Percentiles rank a stretch among this genome's conserved stretches.
Evolutionary conservation across 2,888 invertebrate species (phyloP).

Genomic region (Pachydiplax longipennis): DNA sequence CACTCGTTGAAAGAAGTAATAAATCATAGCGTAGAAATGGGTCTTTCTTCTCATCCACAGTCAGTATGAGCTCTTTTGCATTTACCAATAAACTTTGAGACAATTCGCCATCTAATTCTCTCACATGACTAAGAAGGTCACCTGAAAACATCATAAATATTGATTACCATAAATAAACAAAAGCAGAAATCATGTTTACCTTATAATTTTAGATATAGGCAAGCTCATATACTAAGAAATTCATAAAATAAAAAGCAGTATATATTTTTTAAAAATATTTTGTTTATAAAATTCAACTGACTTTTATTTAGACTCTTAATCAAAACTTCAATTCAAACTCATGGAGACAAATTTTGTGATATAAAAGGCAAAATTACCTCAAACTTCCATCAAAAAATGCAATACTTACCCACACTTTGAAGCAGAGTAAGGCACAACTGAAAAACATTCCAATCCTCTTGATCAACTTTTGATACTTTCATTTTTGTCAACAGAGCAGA

Average conservation of each 20-base stretch:
- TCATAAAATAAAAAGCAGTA: too few species aligned
- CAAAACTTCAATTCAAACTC: too few species aligned
- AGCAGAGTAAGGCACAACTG: slow-evolving; percentile 72
- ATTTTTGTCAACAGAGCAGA: slow-evolving; percentile 71
- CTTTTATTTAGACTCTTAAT: too few species aligned
- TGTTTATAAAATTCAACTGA: too few species aligned
- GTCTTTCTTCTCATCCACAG: slow-evolving; percentile 9
- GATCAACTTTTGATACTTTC: slow-evolving; percentile 64
- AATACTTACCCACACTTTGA: slow-evolving; percentile 63
- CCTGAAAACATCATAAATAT: slow-evolving; percentile 58
- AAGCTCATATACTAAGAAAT: too few species aligned
- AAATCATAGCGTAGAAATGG: slow-evolving; percentile 56
- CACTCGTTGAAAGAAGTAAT: slow-evolving; percentile 54
- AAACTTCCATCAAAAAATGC: too few species aligned
- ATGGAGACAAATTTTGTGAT: too few species aligned
- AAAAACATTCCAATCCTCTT: slow-evolving; percentile 73
- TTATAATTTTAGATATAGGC: too few species aligned
- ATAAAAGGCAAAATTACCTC: too few species aligned
- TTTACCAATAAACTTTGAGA: slow-evolving; percentile 66
- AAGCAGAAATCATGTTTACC: too few species aligned
- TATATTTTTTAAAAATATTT: too few species aligned
- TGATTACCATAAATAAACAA: neutral
- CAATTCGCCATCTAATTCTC: slow-evolving; percentile 72
- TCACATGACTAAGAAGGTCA: slow-evolving; percentile 71
- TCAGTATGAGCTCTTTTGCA: neutral